Base-by-base conservation (phyloP, 2,888 invertebrate species). In the Pteria penguin region DNA sequence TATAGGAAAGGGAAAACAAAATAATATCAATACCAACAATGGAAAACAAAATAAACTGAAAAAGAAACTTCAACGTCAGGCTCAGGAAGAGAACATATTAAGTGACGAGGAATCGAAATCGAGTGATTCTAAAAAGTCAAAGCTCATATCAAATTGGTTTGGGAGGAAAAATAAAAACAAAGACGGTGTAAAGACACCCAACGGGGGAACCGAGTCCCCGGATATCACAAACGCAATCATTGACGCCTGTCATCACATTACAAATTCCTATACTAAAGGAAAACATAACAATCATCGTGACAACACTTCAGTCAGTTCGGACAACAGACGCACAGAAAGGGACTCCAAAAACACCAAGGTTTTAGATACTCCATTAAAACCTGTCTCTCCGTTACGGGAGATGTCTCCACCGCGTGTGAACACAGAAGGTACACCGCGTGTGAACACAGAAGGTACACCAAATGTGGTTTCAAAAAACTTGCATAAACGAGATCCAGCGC, bases 41-140 rank as follows among this genome's bases (percentile, higher is more conserved):
- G 24, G 22, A 11, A 72, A 72, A 36, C 72, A 63, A 26, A 80
- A 78, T 61, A 82, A 83, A 66, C 63, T 82, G 18, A 83, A 83
- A 74, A 81, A 82, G 57, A 68, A 82, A 36, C 79, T 78, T 8
- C 78, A 78, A 58, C 80, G 81, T 69, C 68, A 72, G 3, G 60
- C 71, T 1, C 76, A 78, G 4, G 84, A 83, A n/a, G 76, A 79
- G 27, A 76, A 73, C 54, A 27, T 81, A 5, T 32, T 76, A 8
- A 77, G 78, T 14, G 83, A 82, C 2, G 83, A 83, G 2, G 85
- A 83, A n/a, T 68, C 70, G 2, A 71, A 72, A 14, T 82, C 83
- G 22, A 78, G 83, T 72, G 85, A 83, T 26, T 80, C 83, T 1
- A 85, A 85, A 78, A 75, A 82, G 18, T 83, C 85, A 14, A 85